phyloP scores from a whole-genome alignment of 37 sponge, comb jelly and placozoan species.

The Chondrosia reniformis region DNA sequence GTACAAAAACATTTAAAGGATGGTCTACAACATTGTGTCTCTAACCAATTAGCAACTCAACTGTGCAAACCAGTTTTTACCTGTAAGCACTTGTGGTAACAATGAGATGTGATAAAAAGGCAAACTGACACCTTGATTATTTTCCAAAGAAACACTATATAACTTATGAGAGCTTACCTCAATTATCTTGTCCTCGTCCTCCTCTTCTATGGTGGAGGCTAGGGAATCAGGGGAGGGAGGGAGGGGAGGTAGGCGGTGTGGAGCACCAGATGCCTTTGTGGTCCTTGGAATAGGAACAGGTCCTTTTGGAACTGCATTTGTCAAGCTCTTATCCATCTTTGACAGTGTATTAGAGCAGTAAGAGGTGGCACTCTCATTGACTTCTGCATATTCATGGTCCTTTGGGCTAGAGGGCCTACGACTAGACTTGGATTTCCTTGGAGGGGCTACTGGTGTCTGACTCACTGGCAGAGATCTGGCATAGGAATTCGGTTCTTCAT shows the following conservation, averaged over 20 bases:
- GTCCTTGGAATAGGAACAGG: not conserved
- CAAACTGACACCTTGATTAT: not conserved
- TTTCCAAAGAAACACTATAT: not conserved
- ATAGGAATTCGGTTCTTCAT: not conserved
- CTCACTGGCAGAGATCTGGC: not conserved
- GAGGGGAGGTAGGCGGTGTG: conserved; percentile 4
- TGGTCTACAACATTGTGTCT: no score
- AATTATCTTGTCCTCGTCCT: not conserved
- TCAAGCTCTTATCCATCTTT: no score
- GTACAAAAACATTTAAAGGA: no score
- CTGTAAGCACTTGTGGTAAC: not conserved
- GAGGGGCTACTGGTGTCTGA: not conserved
- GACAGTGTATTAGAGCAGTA: not conserved
- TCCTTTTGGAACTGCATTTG: not conserved
- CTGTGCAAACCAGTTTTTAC: no score
- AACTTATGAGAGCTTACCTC: not conserved
- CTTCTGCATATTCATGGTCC: no score
- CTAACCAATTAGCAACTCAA: no score
- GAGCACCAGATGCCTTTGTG: not conserved
- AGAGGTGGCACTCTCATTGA: no score
- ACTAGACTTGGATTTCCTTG: not conserved
- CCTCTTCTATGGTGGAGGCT: not conserved
- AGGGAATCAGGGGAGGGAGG: not conserved
- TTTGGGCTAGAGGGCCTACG: not conserved
- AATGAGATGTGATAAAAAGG: not conserved